phyloP scores from a whole-genome alignment of 1,140 invertebrate genomes.

The Nymphalis io region DNA sequence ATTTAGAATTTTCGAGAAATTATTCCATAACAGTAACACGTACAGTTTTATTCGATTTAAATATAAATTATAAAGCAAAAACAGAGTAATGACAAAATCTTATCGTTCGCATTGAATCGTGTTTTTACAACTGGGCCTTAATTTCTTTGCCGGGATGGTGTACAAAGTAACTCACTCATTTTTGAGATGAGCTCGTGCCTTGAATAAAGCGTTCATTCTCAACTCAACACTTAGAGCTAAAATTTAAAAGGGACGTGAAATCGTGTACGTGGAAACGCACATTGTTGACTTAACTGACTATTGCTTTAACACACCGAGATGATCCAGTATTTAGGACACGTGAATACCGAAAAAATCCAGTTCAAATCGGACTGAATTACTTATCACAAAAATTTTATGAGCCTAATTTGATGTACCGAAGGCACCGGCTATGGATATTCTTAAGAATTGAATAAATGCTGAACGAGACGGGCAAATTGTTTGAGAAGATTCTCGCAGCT shows the following conservation, averaged over 20 bases:
- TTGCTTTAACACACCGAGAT: not conserved
- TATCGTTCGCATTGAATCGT: not conserved
- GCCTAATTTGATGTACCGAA: no score
- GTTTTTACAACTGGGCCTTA: not conserved
- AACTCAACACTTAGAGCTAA: not conserved
- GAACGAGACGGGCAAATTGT: no score
- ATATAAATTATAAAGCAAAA: not conserved
- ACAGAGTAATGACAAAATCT: not conserved
- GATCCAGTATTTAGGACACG: no score
- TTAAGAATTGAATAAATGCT: no score
- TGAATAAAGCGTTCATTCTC: not conserved
- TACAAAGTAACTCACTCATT: conserved; percentile 2
- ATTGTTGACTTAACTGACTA: not conserved
- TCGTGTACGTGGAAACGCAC: not conserved
- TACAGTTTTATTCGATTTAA: not conserved
- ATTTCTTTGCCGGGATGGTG: not conserved
- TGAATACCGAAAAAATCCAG: no score
- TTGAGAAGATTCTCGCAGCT: no score
- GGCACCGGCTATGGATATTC: no score
- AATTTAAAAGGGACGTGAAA: not conserved
- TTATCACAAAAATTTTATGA: no score
- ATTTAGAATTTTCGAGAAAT: not conserved
- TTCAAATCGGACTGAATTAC: no score
- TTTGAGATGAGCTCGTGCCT: conserved; percentile 3
- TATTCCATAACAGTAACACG: not conserved